These are phyloP conservation scores for Yponomeuta plumbellus DNA, from an alignment of 2,888 invertebrate genomes.

Conservation along the genomic window DNA sequence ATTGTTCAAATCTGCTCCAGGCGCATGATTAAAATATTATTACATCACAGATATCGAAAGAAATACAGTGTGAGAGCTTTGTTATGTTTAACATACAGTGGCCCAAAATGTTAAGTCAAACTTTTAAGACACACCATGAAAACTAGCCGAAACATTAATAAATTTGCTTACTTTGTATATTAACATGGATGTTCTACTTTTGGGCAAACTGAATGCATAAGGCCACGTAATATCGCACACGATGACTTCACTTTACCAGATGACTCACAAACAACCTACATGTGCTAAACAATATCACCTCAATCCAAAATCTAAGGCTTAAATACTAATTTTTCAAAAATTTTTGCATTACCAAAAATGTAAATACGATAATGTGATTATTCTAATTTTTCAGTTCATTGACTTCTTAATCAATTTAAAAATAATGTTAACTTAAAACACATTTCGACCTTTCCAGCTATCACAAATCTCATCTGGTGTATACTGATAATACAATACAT, in stretches of 20 bases:
- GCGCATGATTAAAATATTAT: conserved; percentile 41
- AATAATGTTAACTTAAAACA: neutral
- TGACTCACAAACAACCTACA: conserved; percentile 20
- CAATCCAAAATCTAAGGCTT: conserved; percentile 7
- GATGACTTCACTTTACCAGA: neutral
- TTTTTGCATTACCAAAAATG: too few species aligned
- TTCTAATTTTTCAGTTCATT: conserved; percentile 2
- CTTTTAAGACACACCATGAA: too few species aligned
- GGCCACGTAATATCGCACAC: neutral
- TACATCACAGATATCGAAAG: conserved; percentile 56
- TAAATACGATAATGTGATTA: neutral
- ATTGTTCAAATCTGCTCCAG: conserved; percentile 62
- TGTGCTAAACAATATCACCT: conserved; percentile 7
- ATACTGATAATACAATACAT: conserved; percentile 1
- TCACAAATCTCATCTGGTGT: conserved; percentile 12
- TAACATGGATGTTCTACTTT: too few species aligned
- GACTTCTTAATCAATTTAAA: neutral
- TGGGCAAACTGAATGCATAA: too few species aligned
- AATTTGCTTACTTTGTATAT: too few species aligned
- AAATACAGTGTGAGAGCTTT: conserved; percentile 64
- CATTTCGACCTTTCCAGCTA: neutral
- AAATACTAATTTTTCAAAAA: neutral
- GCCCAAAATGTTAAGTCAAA: neutral
- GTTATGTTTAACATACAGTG: conserved; percentile 4
- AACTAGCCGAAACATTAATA: too few species aligned